A percentile compares a stretch with the other conserved stretches of the same genome.
These are phyloP conservation scores for Sylvia atricapilla DNA, from an alignment of 2,113 vertebrate genomes.

Conservation along the genomic window DNA sequence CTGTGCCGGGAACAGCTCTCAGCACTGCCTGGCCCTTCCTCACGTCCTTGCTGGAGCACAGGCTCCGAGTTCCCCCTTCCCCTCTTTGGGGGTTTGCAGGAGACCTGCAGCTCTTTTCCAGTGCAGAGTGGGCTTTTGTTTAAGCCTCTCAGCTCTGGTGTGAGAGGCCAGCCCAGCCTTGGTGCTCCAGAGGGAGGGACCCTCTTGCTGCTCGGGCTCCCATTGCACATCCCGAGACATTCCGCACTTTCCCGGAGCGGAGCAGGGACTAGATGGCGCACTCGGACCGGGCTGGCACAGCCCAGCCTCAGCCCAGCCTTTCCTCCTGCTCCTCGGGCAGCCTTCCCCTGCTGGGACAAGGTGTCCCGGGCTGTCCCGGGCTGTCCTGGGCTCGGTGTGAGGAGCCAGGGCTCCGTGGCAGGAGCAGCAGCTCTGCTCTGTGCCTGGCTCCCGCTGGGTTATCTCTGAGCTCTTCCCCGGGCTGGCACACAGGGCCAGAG, in stretches of 20 bases:
- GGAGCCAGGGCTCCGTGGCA: not conserved
- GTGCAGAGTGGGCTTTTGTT: not conserved
- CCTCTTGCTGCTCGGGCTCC: not conserved
- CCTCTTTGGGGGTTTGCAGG: not conserved
- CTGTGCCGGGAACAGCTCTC: not conserved
- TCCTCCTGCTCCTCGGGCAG: not conserved
- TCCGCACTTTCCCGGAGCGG: accelerated
- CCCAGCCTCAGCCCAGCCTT: not conserved
- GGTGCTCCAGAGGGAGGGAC: not conserved
- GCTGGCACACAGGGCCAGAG: not conserved
- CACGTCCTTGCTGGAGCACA: not conserved
- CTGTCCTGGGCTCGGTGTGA: not conserved
- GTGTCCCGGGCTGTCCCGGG: too few relatives aligned
- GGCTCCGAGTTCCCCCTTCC: not conserved
- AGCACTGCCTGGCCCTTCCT: not conserved
- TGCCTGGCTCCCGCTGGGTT: not conserved
- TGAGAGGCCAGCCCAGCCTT: not conserved
- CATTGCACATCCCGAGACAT: accelerated
- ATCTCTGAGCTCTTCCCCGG: not conserved
- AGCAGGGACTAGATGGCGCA: slow-evolving; percentile 45
- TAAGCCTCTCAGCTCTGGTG: not conserved
- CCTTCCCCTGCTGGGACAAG: not conserved
- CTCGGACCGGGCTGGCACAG: not conserved
- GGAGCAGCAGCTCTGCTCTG: not conserved
- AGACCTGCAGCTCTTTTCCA: not conserved